A percentile compares a stretch with the other conserved stretches of the same genome.
Evolutionary conservation across 1,140 invertebrate species (phyloP).

Genomic region (Cecropterus lyciades): DNA sequence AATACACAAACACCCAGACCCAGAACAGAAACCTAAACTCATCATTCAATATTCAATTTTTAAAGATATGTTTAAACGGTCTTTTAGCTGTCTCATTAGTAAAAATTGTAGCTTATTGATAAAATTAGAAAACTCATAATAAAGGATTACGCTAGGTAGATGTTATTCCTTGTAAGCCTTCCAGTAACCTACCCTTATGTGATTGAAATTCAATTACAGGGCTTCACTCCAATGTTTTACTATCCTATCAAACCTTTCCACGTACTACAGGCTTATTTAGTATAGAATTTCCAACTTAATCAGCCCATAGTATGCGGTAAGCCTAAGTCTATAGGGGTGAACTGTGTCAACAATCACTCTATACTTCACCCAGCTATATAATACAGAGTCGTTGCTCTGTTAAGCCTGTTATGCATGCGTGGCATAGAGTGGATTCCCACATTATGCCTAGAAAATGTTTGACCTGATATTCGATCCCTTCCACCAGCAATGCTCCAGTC

Average conservation of each 20-base stretch:
- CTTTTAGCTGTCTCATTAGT: too few species aligned
- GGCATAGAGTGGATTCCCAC: constrained; percentile 10
- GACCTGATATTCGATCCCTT: constrained; percentile 12
- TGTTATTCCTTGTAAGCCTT: too few species aligned
- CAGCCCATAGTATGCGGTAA: neutral
- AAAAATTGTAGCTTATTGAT: too few species aligned
- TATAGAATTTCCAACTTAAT: constrained; percentile 8
- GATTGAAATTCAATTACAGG: neutral
- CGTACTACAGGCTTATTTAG: neutral
- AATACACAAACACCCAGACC: too few species aligned
- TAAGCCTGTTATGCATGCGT: constrained; percentile 24
- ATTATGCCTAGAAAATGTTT: constrained; percentile 20
- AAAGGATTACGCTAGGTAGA: too few species aligned
- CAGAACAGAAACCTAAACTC: too few species aligned
- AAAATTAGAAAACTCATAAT: too few species aligned
- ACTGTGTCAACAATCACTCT: constrained; percentile 27
- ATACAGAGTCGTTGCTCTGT: constrained; percentile 17
- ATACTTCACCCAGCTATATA: constrained; percentile 5
- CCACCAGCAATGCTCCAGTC: neutral
- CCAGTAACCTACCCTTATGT: neutral
- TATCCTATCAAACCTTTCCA: constrained; percentile 1
- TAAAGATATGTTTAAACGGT: too few species aligned
- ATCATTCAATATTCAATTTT: too few species aligned
- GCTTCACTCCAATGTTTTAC: neutral
- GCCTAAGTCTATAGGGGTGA: constrained; percentile 5